Conservation (phyloP, 2,797 vertebrate species). For the Sebastes minor region DNA sequence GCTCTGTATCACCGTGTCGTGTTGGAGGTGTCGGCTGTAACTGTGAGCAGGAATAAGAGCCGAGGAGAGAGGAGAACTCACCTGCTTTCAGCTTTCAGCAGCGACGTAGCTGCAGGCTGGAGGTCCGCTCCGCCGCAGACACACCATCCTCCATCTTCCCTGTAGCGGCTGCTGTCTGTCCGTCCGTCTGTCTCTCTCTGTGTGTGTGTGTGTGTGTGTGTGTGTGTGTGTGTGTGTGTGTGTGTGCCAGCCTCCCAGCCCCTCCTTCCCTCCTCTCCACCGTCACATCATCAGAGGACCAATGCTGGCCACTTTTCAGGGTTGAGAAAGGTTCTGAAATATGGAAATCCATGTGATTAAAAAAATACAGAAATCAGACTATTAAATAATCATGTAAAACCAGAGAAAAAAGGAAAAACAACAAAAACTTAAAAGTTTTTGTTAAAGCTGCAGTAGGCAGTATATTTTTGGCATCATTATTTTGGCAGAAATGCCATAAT, state of each 20-base stretch:
- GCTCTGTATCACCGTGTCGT: not conserved
- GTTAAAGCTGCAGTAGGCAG: no score
- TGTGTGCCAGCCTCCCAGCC: constrained; percentile 13
- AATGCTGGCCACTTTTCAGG: not conserved
- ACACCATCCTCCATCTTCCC: constrained; percentile 65
- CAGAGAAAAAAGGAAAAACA: no score
- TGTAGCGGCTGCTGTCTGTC: constrained; percentile 1
- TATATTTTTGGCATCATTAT: no score
- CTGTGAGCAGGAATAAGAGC: no score
- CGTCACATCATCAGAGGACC: no score
- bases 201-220: not conserved
- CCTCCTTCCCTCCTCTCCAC: constrained; percentile 16
- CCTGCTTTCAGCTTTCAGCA: constrained; percentile 25
- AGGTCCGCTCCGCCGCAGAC: constrained; percentile 33
- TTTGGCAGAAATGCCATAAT: accelerated
- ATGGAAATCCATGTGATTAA: not conserved
- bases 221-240: not conserved
- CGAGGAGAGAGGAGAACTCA: constrained; percentile 7
- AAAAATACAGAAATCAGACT: not conserved
- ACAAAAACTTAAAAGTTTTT: no score
- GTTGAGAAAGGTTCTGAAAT: no score
- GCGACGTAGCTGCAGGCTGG: constrained; percentile 33
- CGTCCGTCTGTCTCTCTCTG: not conserved
- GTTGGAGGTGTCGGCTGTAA: not conserved
- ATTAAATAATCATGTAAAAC: not conserved